Percentiles rank a stretch among this genome's conserved stretches.
Evolutionary conservation across 2,888 invertebrate species (phyloP).

Genomic region (Patella pellucida): DNA sequence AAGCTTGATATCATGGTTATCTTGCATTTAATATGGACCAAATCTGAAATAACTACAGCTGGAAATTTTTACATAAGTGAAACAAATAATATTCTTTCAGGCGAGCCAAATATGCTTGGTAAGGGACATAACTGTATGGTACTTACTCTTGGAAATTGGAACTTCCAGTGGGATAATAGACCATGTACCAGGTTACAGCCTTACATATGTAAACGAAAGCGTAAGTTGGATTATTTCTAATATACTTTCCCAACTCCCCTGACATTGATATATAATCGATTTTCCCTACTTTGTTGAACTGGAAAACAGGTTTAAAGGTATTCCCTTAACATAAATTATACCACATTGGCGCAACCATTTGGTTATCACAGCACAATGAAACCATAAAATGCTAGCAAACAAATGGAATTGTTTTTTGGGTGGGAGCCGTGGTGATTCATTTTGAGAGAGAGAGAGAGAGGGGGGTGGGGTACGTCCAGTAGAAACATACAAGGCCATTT

Average conservation of each 20-base stretch:
- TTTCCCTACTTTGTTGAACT: background rate
- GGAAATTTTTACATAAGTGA: background rate
- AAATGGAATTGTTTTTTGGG: too few species aligned
- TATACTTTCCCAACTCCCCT: background rate
- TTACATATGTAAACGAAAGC: constrained; percentile 57
- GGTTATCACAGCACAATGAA: too few species aligned
- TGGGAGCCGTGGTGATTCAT: too few species aligned
- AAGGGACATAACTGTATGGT: constrained; percentile 48
- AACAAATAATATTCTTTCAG: constrained; percentile 20
- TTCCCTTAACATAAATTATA: background rate
- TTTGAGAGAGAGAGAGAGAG: too few species aligned
- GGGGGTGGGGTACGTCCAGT: too few species aligned
- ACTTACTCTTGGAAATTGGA: constrained; percentile 42
- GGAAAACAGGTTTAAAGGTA: background rate
- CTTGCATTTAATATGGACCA: too few species aligned
- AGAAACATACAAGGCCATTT: too few species aligned
- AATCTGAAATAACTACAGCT: too few species aligned
- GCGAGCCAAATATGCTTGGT: constrained; percentile 47
- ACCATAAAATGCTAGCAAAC: too few species aligned
- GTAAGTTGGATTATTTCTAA: constrained; percentile 30
- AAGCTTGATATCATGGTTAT: too few species aligned
- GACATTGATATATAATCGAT: background rate
- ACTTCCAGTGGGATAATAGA: constrained; percentile 55
- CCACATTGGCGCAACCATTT: too few species aligned
- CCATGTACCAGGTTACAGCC: constrained; percentile 46